Base-by-base conservation (phyloP, 2,797 vertebrate species). In the Urocyon cinereoargenteus region DNA sequence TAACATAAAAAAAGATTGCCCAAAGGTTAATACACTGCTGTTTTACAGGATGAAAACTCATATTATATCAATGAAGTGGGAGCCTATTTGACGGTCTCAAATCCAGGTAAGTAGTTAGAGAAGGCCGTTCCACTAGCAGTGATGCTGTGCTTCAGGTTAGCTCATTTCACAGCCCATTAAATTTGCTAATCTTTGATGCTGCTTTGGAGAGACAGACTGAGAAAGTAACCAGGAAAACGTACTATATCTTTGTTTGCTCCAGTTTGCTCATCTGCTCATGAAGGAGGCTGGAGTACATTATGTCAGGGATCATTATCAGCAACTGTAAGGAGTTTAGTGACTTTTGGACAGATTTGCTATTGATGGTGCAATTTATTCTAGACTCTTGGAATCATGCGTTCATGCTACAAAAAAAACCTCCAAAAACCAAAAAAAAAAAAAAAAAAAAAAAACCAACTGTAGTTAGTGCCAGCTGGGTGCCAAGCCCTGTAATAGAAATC, bases 21-120 rank as follows among this genome's bases (percentile, higher is more conserved):
- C n/a, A 61, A 89, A 70, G 8, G 34, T 79, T 97, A 81, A 97
- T 45, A 55, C 26, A 5, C 62, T 61, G 9, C 4, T 93, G 62
- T 95, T 94, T 98, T 98, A 31, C 98, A 99, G 99, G 95, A 99
- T 72, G 98, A 97, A 55, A 95, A 98, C 2, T 1, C 51, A 0
- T 99, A 99, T 93, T 99, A 98, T 26, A 97, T 99, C 91, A 98
- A 72, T 91, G 97, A 88, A 45, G 64, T 99, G 91, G 98, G 86
- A 36, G 98, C 98, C 84, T 92, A 75, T 34, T 62, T 99, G 96
- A 97, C 59, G 19, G 92, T 99, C 84, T 72, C 97, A 64, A 98
- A 98, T 45, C 93, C 97, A 98, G 99, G 99, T 99, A 97, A 98
- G 94, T 98, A 95, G 85, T 98, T 98, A 92, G 5, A 96, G 62